Evolutionary conservation across 1,140 invertebrate genomes (phyloP), one percentile per base, ranked within the genome.

Genomic region (Brachionus asplanchnoidis): DNA sequence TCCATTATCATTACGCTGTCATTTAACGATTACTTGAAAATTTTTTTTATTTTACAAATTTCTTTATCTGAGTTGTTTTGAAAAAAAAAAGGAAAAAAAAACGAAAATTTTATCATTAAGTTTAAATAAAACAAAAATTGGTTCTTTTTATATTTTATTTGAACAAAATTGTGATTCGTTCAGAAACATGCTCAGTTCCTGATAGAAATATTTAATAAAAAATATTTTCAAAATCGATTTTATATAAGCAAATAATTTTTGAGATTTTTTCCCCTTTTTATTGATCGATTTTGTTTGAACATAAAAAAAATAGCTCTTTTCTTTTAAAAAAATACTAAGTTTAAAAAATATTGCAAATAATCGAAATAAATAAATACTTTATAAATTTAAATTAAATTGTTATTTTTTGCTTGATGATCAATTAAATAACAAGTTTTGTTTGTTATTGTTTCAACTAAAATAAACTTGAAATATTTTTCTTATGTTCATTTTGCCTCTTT

Each of bases 381-480:
- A 73, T 73, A 73, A 73, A 73, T 73, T 73, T 73, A 73, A 73
- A 73, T 73, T 73, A 73, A 73, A 73, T 73, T 73, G 68, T 73
- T 73, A 20, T 73, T 73, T 40, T 20, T 40, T 42, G 26, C 32
- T n/a, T 68, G 28, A 73, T 40, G 14, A 73, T 40, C 28, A 73
- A 73, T 73, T 73, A 73, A 73, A 42, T 60, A 73, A 73, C 32
- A 44, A 40, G 40, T 42, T 42, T 73, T 73, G 36, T 73, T 73
- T 73, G 28, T 73, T 73, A 40, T 73, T 73, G 28, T 73, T 73
- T 73, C 68, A 73, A 40, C 68, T 40, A 68, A 73, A 73, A 73
- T 40, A 73, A 73, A 73, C 36, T 73, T 42, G 68, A 36, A 73
- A 73, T 73, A 73, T 73, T 73, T 42, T 73, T 73, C 53, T 60